Evolutionary conservation across 2,797 vertebrate species (phyloP), one percentile per base, ranked within the genome.

Genomic region (Neostethus bicornis): DNA sequence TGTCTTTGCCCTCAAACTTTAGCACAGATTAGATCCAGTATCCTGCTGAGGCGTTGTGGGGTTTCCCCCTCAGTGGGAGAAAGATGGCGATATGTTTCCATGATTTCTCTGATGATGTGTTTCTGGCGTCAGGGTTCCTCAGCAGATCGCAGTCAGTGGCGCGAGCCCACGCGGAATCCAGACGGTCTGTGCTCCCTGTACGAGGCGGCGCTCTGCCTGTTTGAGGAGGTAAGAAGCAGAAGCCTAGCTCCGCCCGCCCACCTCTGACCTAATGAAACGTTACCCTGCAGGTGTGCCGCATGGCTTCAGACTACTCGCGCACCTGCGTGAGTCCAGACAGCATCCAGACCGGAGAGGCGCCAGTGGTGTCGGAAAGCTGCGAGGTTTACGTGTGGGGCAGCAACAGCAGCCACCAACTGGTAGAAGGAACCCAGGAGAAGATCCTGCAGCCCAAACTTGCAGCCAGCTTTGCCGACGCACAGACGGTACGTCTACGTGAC

Each of bases 291-390:
- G 96, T 99, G 19, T 96, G 96, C 80, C 92, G 95, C 62, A 99
- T 99, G 97, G 97, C 97, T 1, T 98, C 96, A 0, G 97, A 99
- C 88, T 99, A 99, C 75, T 98, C 96, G 5, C 94, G 96, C 78
- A 98, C 96, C 0, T 99, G 97, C 63, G 96, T 96, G 21, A 99
- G 95, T 69, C 95, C 97, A 3, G 97, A 99, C 78, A 98, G 94
- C 86, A 95, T 98, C 42, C 97, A 98, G 86, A 95, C 94, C 0
- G 95, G 95, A 0, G 96, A 98, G 67, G 88, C 93, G 0, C 94
- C 95, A 3, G 86, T 96, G 35, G 93, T 96, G 70, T 98, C 97
- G 0, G 97, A 99, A 75, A 98, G 94, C 38, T 98, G 97, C 20
- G 97, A 99, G 81, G 97, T 99, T 0, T 95, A 94, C 2, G 94